Conservation (phyloP, 2,797 vertebrate genomes). For the Rhynchonycteris naso region DNA sequence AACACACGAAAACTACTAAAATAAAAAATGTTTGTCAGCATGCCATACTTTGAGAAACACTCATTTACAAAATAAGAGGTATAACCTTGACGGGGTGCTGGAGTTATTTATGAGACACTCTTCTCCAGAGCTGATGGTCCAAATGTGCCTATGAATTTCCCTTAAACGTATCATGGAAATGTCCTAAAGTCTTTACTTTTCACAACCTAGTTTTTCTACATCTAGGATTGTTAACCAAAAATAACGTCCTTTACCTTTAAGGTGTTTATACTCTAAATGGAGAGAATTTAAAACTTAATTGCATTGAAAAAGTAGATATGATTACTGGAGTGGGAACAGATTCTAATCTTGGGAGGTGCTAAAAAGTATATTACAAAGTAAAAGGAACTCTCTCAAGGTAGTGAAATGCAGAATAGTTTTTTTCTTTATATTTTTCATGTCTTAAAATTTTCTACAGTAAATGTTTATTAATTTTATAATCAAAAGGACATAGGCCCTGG, state of each 20-base stretch:
- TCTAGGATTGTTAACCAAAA: not conserved
- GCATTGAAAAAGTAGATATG: not conserved
- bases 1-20: constrained; percentile 22
- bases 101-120: not conserved
- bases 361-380: not conserved
- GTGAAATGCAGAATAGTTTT: not conserved
- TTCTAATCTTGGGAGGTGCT: not conserved
- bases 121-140: not conserved
- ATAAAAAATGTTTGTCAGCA: not conserved
- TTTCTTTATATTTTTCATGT: constrained; percentile 11
- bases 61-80: not conserved
- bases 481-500: not conserved
- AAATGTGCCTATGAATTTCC: not conserved
- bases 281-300: constrained; percentile 34
- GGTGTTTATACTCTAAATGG: constrained; percentile 4
- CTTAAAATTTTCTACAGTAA: not conserved
- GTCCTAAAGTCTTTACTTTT: not conserved
- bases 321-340: not conserved
- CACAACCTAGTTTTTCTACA: constrained; percentile 28
- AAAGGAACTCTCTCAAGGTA: not conserved
- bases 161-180: not conserved
- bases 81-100: not conserved
- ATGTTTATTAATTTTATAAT: constrained; percentile 23
- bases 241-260: not conserved
- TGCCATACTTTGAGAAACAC: constrained; percentile 5